Evolutionary conservation across 2,113 vertebrate species (phyloP), one percentile per base, ranked within the genome.

Genomic region (Thunnus thynnus): DNA sequence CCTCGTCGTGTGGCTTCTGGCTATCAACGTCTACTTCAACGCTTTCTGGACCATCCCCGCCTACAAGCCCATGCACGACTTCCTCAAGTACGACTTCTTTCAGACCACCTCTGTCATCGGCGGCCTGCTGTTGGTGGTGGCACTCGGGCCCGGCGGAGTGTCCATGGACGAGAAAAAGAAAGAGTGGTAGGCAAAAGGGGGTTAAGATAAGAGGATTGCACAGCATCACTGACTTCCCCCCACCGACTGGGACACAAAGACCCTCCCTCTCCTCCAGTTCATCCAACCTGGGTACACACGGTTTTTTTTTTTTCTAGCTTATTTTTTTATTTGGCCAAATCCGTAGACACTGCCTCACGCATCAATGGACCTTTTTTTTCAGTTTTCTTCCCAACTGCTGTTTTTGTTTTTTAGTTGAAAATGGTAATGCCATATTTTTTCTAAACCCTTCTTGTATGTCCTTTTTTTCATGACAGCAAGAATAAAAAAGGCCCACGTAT

Each of bases 101-200:
- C 98, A 99, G 95, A 99, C 98, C 94, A 98, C 97, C 88, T 99
- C 98, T 0, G 98, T 99, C 75, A 97, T 99, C 13, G 98, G 98
- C 5, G 98, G 98, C 62, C 93, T 99, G 73, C 96, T 99, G 44
- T 90, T 99, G 1, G 97, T 99, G 88, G 98, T 99, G 90, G 98
- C 98, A 0, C 96, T 99, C n/a, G 98, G 98, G 41, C 98, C 98
- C 0, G 98, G 98, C 0, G 98, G 98, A 1, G 98, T 99, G 75
- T 99, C 98, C 88, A 99, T 99, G 98, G 98, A 99, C 52, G 98
- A 99, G 94, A 99, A 99, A 93, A 99, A 99, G 91, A 99, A 99
- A 71, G 98, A 99, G 89, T 99, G 98, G 98, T 99, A 95, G 89
- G 67, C 58, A 66, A 52, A 58, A 48, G 11, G 54, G 72, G 44